Base-by-base conservation (phyloP, 2,888 invertebrate genomes). In the Odontocolon sp. region DNA sequence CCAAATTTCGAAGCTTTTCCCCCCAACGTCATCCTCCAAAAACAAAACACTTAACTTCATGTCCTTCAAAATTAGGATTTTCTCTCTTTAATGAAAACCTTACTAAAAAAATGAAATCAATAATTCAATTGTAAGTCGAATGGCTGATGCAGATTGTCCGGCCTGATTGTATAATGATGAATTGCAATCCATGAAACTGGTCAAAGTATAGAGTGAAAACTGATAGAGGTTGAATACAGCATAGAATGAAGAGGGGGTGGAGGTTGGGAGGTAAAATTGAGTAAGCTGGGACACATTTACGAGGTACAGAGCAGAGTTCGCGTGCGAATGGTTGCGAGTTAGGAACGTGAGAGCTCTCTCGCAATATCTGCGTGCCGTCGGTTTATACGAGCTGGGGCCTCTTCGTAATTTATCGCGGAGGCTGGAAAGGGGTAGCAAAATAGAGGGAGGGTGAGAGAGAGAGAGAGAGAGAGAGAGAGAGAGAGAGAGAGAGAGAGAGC, bases 321-420 rank as follows among this genome's bases (percentile, higher is more conserved):
- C 33, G 52, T 21, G 52, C 69, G 26, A 50, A 31, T 38, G n/a
- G n/a, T n/a, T n/a, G n/a, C n/a, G 52, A 31, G 45, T 50, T 61
- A 52, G 40, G 33, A 42, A 4, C 11, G 6, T 11, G 50, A 16
- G 36, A 26, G 57, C 2, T 18, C 31, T 16, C 57, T 64, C 9
- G 40, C 45, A 64, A 59, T 70, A 59, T 64, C 64, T 59, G 56
- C 50, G 63, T 56, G 70, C 52, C 18, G n/a, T n/a, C 26, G 36
- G 14, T 57, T 56, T 64, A 47, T 33, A 52, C 56, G 68, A 66
- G 42, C 40, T 14, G 28, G 76, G 59, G 40, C 47, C 45, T 59
- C 59, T 36, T 59, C 52, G 61, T 66, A 61, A 70, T 45, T 66
- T 70, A 76, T 70, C 50, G 69, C 21, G 21, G 59, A 42, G 31